phyloP scores from a whole-genome alignment of 1,140 invertebrate genomes.

The Calliphora vicina region DNA sequence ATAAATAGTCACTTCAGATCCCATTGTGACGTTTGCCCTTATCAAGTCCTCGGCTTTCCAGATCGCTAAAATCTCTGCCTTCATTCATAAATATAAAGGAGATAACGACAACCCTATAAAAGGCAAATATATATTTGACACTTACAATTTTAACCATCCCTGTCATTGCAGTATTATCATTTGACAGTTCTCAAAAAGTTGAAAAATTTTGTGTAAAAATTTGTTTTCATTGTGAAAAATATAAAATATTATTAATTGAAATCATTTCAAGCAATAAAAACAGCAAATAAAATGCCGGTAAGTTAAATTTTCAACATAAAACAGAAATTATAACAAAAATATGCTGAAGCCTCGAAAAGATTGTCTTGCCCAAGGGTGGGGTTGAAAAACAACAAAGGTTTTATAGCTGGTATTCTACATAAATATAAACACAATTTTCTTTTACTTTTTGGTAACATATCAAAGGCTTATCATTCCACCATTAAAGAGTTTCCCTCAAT shows the following conservation, averaged over 20 bases:
- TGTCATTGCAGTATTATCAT: neutral
- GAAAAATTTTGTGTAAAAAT: neutral
- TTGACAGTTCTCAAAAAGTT: neutral
- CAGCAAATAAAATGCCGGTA: constrained; percentile 6
- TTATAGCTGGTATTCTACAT: too few relatives aligned
- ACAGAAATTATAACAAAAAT: neutral
- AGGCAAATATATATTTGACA: neutral
- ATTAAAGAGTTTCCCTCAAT: constrained; percentile 76
- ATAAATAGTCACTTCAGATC: too few relatives aligned
- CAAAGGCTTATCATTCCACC: constrained; percentile 94
- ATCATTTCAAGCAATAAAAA: neutral
- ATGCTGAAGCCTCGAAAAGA: neutral
- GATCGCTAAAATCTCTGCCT: too few relatives aligned
- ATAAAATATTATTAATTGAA: neutral
- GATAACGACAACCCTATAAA: neutral
- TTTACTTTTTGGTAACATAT: neutral
- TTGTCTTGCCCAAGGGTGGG: neutral
- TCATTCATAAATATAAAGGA: too few relatives aligned
- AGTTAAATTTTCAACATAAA: neutral
- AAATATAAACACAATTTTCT: neutral
- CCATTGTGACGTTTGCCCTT: too few relatives aligned
- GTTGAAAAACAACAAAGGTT: neutral
- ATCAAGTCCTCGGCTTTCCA: too few relatives aligned
- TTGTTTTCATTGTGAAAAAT: constrained; percentile 3
- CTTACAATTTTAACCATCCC: neutral